These are phyloP conservation scores for Echinometra lucunter DNA, from an alignment of 53 echinoderm and acorn worm genomes.

Conservation along the genomic window DNA sequence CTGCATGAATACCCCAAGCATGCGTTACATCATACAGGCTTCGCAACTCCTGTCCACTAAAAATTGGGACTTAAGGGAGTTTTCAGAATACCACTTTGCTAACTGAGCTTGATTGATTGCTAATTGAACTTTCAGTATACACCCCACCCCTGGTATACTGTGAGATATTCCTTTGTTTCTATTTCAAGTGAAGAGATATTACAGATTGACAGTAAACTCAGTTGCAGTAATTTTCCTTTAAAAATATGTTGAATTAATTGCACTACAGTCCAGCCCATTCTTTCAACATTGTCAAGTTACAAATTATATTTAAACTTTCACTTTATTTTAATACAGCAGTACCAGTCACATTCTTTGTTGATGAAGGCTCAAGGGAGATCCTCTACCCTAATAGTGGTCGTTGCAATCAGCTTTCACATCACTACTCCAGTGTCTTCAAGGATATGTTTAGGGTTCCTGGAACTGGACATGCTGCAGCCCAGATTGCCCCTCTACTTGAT, in stretches of 20 bases:
- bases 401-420: constrained; percentile 66
- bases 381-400: constrained; percentile 80
- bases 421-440: constrained; percentile 50
- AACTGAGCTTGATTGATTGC: too few relatives aligned
- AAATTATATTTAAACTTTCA: background rate
- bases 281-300: background rate
- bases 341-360: constrained; percentile 73
- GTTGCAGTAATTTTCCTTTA: background rate
- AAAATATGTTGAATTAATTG: background rate
- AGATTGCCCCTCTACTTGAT: constrained; percentile 72
- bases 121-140: too few relatives aligned
- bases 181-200: too few relatives aligned
- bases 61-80: too few relatives aligned
- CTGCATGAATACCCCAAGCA: too few relatives aligned
- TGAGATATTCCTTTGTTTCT: background rate
- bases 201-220: too few relatives aligned
- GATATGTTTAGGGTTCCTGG: constrained; percentile 76
- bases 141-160: too few relatives aligned
- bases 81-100: too few relatives aligned
- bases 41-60: too few relatives aligned
- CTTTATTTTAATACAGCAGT: constrained; percentile 56
- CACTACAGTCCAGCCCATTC: background rate
- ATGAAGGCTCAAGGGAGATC: constrained; percentile 67
- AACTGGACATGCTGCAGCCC: constrained; percentile 52
- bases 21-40: too few relatives aligned